A percentile compares a stretch with the other conserved stretches of the same genome.
phyloP scores from a whole-genome alignment of 2,888 invertebrate genomes.

The Adineta ricciae region DNA sequence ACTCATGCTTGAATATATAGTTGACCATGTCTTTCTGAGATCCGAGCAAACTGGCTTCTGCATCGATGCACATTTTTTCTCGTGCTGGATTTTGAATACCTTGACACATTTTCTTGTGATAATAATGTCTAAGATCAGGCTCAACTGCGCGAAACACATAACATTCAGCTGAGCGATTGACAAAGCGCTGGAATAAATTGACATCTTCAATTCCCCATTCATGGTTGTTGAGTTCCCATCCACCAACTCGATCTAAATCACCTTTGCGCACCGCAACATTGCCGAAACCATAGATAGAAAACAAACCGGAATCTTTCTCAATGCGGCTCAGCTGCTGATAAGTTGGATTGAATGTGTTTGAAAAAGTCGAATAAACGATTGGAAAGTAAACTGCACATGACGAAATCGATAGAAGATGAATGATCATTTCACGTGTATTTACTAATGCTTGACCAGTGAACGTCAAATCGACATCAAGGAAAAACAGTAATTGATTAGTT shows the following conservation, averaged over 20 bases:
- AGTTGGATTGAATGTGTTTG: not conserved
- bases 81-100: not conserved
- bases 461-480: not conserved
- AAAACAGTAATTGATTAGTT: not conserved
- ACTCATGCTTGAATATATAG: not conserved
- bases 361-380: not conserved
- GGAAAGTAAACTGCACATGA: constrained; percentile 13
- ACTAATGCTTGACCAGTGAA: not conserved
- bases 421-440: not conserved
- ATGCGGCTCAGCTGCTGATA: not conserved
- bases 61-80: not conserved
- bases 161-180: not conserved
- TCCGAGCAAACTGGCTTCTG: not conserved
- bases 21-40: not conserved
- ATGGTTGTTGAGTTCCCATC: not conserved
- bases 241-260: constrained; percentile 4
- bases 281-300: constrained; percentile 10
- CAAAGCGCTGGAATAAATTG: not conserved
- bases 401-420: not conserved
- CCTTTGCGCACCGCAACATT: not conserved
- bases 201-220: not conserved
- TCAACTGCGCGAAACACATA: not conserved
- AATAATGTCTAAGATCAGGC: not conserved
- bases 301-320: not conserved
- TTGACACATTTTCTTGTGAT: constrained; percentile 11